Evolutionary conservation across 2,888 invertebrate species (phyloP).

Genomic region (Leucophenga montana): DNA sequence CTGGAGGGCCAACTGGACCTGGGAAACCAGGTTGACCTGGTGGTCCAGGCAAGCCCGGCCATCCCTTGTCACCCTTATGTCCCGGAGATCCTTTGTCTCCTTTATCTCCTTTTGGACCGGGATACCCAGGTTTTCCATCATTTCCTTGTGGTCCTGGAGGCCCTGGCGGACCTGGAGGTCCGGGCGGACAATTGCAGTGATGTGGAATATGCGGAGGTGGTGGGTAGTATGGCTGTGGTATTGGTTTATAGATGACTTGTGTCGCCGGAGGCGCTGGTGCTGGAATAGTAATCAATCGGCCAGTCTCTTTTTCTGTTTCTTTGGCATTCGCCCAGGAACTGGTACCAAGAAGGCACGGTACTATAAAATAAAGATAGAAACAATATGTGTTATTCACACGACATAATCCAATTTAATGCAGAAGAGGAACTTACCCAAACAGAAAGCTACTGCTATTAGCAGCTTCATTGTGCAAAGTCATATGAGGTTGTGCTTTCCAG

Average conservation of each 20-base stretch:
- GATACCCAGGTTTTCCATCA: slow-evolving; percentile 29
- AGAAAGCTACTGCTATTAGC: slow-evolving; percentile 42
- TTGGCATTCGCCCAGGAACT: not conserved
- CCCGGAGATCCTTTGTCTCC: slow-evolving; percentile 16
- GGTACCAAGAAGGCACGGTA: not conserved
- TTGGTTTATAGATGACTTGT: slow-evolving; percentile 22
- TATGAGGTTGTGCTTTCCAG: slow-evolving; percentile 42
- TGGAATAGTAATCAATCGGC: slow-evolving; percentile 15
- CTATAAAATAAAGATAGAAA: not conserved
- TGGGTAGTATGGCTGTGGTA: slow-evolving; percentile 24
- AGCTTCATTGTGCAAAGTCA: slow-evolving; percentile 45
- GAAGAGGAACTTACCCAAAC: slow-evolving; percentile 45
- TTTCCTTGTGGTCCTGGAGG: slow-evolving; percentile 26
- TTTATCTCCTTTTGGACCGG: slow-evolving; percentile 38
- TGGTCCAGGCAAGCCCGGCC: slow-evolving; percentile 21
- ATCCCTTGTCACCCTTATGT: slow-evolving; percentile 4
- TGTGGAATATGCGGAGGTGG: slow-evolving; percentile 10
- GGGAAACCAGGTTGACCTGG: slow-evolving; percentile 36
- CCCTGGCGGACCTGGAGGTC: slow-evolving; percentile 40
- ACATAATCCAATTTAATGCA: not conserved
- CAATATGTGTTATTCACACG: not conserved
- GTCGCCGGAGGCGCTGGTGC: slow-evolving; percentile 12
- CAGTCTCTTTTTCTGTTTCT: slow-evolving; percentile 10
- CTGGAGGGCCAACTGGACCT: slow-evolving; percentile 36
- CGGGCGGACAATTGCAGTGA: slow-evolving; percentile 39